Evolutionary conservation across 2,113 vertebrate genomes (phyloP), one percentile per base, ranked within the genome.

Genomic region (Onychorhynchus coronatus): DNA sequence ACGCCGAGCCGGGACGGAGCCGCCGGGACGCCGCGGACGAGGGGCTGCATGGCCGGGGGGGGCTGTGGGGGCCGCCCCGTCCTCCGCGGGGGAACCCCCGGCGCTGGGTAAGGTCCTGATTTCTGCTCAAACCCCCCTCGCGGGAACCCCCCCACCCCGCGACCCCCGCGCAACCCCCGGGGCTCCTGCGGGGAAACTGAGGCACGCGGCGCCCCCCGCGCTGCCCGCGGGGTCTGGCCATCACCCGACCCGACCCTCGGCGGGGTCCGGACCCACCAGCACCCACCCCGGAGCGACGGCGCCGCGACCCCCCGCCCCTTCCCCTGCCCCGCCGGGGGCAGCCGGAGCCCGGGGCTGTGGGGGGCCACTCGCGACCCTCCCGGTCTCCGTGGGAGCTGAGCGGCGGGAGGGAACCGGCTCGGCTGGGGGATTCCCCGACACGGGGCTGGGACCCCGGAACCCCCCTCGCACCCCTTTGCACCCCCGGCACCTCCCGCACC

Each of bases 111-210:
- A 92, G 90, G 35, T 74, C 62, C 24, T 5, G 30, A 59, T 46
- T 59, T 44, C 28, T 59, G 28, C 11, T 93, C 55, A n/a, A n/a
- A 31, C 55, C 25, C 79, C 37, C 30, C 37, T 15, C 19, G 23
- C 21, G 52, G 14, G 13, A 24, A n/a, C n/a, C 35, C 8, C 14
- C 12, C 33, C 14, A 2, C 12, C 25, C 23, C 21, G 6, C 18
- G n/a, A 14, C 6, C 4, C 6, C 17, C 42, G 2, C 21, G 7
- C 18, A n/a, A 12, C 7, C 4, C 4, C 15, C 42, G 4, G 3
- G 14, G 23, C 35, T 81, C 37, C 9, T 31, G 12, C 11, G 25
- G 81, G 81, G 89, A 86, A 91, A 91, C 74, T 80, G 89, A 91
- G 89, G 89, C 89, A 78, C 27, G 19, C 37, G 27, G 65, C 15